These are phyloP conservation scores for Chalcosyrphus nemorum DNA, from an alignment of 2,888 invertebrate species.

Conservation along the genomic window DNA sequence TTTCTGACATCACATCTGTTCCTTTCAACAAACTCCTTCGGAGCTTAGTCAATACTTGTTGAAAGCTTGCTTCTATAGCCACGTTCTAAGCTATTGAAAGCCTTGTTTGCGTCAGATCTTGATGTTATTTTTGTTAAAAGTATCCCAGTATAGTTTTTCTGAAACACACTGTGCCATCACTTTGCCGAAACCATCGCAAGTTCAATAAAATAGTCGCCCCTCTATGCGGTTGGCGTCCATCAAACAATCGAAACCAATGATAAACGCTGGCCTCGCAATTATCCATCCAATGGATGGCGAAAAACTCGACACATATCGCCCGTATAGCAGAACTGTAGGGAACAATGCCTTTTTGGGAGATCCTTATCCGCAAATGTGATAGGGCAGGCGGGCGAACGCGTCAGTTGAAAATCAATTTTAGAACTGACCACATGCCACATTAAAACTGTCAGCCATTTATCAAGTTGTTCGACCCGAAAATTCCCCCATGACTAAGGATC, in stretches of 20 bases:
- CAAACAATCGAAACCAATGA: conserved; percentile 20
- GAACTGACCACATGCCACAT: conserved; percentile 56
- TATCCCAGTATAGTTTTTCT: not conserved
- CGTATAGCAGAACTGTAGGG: not conserved
- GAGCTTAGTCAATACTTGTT: too few relatives aligned
- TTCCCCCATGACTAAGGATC: conserved; percentile 30
- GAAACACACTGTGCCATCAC: not conserved
- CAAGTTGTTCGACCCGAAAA: conserved; percentile 42
- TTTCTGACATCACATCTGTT: too few relatives aligned
- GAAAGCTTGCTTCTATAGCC: too few relatives aligned
- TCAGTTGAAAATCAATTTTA: conserved; percentile 49
- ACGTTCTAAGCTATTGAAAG: too few relatives aligned
- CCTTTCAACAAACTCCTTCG: too few relatives aligned
- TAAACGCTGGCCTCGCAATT: not conserved
- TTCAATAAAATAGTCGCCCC: not conserved
- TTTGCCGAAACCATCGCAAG: not conserved
- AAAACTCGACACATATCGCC: not conserved
- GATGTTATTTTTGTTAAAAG: too few relatives aligned
- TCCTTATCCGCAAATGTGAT: not conserved
- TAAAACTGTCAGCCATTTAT: conserved; percentile 61
- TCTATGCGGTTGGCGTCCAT: not conserved
- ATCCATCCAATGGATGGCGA: not conserved
- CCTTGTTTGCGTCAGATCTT: too few relatives aligned
- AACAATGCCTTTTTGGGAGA: not conserved
- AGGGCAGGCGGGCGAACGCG: not conserved